These are phyloP conservation scores for Tetrao urogallus DNA, from an alignment of 2,113 vertebrate genomes.

Conservation along the genomic window DNA sequence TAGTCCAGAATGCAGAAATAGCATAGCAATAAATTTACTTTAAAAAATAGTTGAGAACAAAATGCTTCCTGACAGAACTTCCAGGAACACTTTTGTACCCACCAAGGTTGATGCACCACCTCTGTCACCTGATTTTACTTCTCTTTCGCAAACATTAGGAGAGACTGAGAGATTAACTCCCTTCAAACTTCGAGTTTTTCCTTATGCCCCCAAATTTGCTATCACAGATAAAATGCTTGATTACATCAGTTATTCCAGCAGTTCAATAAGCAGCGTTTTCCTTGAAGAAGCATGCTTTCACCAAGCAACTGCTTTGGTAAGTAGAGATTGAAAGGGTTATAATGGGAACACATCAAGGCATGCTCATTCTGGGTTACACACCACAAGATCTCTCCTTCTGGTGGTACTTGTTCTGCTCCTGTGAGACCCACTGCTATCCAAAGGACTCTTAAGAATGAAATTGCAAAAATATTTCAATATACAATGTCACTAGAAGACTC, in stretches of 20 bases:
- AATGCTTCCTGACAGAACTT: neutral
- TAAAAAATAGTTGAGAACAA: neutral
- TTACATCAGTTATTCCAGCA: neutral
- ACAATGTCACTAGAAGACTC: neutral
- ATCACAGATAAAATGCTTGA: neutral
- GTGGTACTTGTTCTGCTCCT: slow-evolving; percentile 78
- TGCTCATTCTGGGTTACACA: slow-evolving; percentile 74
- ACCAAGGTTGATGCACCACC: neutral
- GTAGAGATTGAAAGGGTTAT: neutral
- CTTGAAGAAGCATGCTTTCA: neutral
- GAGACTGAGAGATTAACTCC: neutral
- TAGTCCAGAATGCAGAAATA: neutral
- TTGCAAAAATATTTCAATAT: slow-evolving; percentile 30
- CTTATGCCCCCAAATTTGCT: neutral
- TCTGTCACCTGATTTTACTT: neutral
- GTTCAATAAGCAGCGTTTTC: neutral
- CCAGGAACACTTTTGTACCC: neutral
- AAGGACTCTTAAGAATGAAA: slow-evolving; percentile 80
- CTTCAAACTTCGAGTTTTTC: neutral
- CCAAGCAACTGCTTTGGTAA: neutral
- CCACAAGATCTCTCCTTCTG: slow-evolving; percentile 84
- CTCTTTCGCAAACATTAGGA: neutral
- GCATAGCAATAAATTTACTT: neutral
- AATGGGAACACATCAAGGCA: neutral
- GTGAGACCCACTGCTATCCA: slow-evolving; percentile 77